Evolutionary conservation across 2,888 invertebrate species (phyloP), one percentile per base, ranked within the genome.

Genomic region (Unio delphinus): DNA sequence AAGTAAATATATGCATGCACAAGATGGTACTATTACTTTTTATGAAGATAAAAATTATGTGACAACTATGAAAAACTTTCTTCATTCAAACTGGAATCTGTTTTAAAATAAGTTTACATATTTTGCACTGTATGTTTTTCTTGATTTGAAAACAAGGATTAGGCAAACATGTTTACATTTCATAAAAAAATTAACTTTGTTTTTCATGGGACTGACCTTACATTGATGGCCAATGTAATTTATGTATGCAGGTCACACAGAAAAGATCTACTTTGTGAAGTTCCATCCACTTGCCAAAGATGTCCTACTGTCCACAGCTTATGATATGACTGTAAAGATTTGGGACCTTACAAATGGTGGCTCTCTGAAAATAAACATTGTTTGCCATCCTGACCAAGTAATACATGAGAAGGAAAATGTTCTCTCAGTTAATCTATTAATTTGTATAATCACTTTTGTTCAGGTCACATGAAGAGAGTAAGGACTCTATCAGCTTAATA

Each of bases 221-320:
- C 58, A 56, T 69, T 18, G 61, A 23, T 61, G 26, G 54, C 58
- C 58, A 60, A 30, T 17, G 4, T 28, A 62, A 58, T 61, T 56
- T 59, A 63, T 60, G 54, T 69, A 67, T 72, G 23, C 80, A 86
- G 96, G 95, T 1, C 96, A 97, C 87, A 92, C 94, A 8, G 97
- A 97, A 90, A 97, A 97, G 91, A 95, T 98, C 69, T 96, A 96
- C 90, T 94, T 96, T 76, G 93, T 97, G 4, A 71, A 83, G 90
- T 96, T 94, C 90, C 97, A 98, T 91, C 97, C 98, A 0, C 92
- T 95, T 70, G 97, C 97, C 0, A 92, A 93, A 28, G 94, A 97
- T 89, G 92, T 98, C 2, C 91, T 99, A 58, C 94, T 95, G 0
- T 95, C 96, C 0, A 96, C 96, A 0, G 95, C 96, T 0, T 96